phyloP scores from a whole-genome alignment of 1,140 invertebrate genomes.

The Manduca sexta region DNA sequence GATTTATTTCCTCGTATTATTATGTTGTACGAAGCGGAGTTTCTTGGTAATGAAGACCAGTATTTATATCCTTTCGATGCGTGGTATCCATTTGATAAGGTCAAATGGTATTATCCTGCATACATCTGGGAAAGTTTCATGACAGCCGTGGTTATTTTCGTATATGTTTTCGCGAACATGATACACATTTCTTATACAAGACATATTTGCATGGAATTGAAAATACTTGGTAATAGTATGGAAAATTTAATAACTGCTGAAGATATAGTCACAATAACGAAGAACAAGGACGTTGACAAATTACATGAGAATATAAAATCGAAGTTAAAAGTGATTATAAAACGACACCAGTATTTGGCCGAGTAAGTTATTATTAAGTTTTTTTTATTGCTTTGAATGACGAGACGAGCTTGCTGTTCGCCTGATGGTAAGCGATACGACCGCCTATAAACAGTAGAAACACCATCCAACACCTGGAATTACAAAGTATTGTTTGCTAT shows the following conservation, averaged over 20 bases:
- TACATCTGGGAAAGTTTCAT: conserved; percentile 55
- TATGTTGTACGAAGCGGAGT: conserved; percentile 39
- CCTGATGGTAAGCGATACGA: no score
- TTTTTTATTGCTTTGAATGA: neutral
- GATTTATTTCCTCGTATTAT: conserved; percentile 46
- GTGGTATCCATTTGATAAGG: conserved; percentile 61
- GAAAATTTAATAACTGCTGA: conserved; percentile 33
- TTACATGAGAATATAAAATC: conserved; percentile 28
- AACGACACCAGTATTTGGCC: conserved; percentile 36
- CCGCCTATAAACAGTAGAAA: no score
- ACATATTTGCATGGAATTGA: conserved; percentile 53
- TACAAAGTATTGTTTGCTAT: no score
- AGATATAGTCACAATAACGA: conserved; percentile 26
- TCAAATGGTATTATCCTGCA: conserved; percentile 39
- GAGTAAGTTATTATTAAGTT: conserved; percentile 24
- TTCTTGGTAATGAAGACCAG: conserved; percentile 26
- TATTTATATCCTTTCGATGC: conserved; percentile 52
- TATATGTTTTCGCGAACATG: conserved; percentile 38
- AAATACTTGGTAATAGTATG: conserved; percentile 38
- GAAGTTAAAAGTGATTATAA: conserved; percentile 42
- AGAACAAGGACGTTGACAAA: conserved; percentile 16
- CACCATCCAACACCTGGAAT: no score
- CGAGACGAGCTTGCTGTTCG: no score
- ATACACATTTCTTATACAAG: conserved; percentile 36
- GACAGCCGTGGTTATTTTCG: conserved; percentile 42